Base-by-base conservation (phyloP, 1,140 invertebrate species). In the Ceratina japonica region DNA sequence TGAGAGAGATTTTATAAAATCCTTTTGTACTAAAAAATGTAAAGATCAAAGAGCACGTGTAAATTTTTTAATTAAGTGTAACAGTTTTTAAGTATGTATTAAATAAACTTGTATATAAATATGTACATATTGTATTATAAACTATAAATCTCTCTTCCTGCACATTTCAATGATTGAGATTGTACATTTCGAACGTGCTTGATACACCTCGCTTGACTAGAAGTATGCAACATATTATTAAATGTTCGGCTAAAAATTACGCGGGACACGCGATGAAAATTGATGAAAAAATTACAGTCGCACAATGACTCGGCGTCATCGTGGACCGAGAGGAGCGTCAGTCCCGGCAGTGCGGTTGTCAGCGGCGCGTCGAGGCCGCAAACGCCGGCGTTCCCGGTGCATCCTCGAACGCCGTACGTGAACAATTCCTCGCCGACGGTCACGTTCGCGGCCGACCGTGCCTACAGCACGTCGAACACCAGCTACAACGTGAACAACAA, bases 351-450 rank as follows among this genome's bases (percentile, higher is more conserved):
- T 37, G 88, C 91, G 56, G 82, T 92, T 72, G 84, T 92, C 80
- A 90, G 92, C 79, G 87, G 93, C 87, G 86, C 92, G 91, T 91
- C 94, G 22, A 91, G 97, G 74, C 96, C 97, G 24, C 95, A 97
- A 90, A 98, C 97, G 3, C 97, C 97, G 22, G 96, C 96, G 59
- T 98, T 98, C 93, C 97, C 97, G 52, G 96, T 97, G 24, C 95
- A 96, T 85, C 97, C 97, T 37, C 94, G 97, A 81, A 98, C 97
- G 2, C 97, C 97, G 1, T 98, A 98, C 93, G 93, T 90, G 83
- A 95, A 94, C 88, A 93, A 93, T 68, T 93, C 93, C 44, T 93
- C 94, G 74, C 94, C 95, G 44, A 94, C 94, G 78, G 92, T 94
- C 81, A 93, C 94, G 80, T 93, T 93, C 81, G 92, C 90, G 51